These are phyloP conservation scores for Stenurella melanura DNA, from an alignment of 2,888 invertebrate species.

Conservation along the genomic window DNA sequence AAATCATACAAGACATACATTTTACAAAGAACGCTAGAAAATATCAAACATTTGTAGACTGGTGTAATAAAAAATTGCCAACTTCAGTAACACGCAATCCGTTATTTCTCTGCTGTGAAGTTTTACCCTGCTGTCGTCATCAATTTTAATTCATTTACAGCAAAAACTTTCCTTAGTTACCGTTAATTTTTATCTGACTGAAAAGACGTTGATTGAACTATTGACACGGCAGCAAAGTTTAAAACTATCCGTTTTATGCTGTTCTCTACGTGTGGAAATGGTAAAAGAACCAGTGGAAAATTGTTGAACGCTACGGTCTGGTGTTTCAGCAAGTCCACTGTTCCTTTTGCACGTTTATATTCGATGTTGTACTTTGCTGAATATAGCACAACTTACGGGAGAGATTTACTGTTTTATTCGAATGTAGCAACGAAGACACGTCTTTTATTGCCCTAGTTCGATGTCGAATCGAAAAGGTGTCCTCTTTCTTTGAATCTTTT, in stretches of 20 bases:
- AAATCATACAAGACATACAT: too few species aligned
- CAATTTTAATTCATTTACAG: conserved; percentile 50
- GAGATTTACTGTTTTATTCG: conserved; percentile 44
- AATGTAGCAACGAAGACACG: conserved; percentile 40
- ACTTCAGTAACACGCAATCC: not conserved
- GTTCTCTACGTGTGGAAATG: not conserved
- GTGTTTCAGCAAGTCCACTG: conserved; percentile 16
- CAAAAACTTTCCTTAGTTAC: conserved; percentile 42
- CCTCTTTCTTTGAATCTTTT: not conserved
- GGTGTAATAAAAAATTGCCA: not conserved
- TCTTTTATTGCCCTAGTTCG: conserved; percentile 38
- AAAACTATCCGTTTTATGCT: conserved; percentile 39
- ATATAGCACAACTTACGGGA: conserved; percentile 30
- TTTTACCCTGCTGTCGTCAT: conserved; percentile 28
- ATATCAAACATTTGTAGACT: too few species aligned
- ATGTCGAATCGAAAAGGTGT: conserved; percentile 35
- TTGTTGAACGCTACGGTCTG: not conserved
- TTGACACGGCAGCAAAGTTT: conserved; percentile 49
- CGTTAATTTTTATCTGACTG: conserved; percentile 46
- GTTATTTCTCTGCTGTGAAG: not conserved
- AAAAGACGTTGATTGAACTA: conserved; percentile 55
- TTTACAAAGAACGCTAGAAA: too few species aligned
- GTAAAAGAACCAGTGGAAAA: not conserved
- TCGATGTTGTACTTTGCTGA: conserved; percentile 26
- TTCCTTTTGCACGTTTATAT: conserved; percentile 18